Base-by-base conservation (phyloP, 2,797 vertebrate species). In the Tamandua tetradactyla region DNA sequence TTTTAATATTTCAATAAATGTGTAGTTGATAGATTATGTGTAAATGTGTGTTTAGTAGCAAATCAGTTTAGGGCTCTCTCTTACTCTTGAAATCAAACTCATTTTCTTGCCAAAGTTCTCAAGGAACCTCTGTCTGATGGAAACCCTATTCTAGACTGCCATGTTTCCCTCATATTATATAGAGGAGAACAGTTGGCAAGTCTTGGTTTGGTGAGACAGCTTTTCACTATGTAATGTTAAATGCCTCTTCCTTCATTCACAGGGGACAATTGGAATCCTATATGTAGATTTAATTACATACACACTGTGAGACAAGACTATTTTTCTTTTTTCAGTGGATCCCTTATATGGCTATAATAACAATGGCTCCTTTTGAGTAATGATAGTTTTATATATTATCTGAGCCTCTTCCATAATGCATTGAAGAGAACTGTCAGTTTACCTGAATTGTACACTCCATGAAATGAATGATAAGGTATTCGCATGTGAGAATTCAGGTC, bases 291-390 rank as follows among this genome's bases (percentile, higher is more conserved):
- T 20, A 18, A 30, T 18, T 83, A 64, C 20, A 42, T 40, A 7
- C n/a, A 11, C 80, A 1, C 75, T 95, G 30, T 79, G 84, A 9
- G 80, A 94, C 94, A 94, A 59, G 20, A 89, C 4, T 6, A 0
- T 23, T 71, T 83, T 86, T 93, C 37, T 52, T 42, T 79, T 52
- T 47, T 79, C 95, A 76, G 75, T 90, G 86, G 66, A 93, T 96
- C 35, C 32, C 47, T 18, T n/a, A 30, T 86, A 78, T 27, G 78
- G 72, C 91, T 90, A 76, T 94, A 95, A 91, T 40, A 83, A 23
- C 25, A 81, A 55, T 22, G 96, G 40, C 40, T 96, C 82, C 94
- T 88, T 91, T 94, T 61, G 89, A 68, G 59, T 37, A 72, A 23
- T n/a, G 40, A 84, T 81, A 95, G 78, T 78, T 66, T 92, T 18